Evolutionary conservation across 2,797 vertebrate species (phyloP).

Genomic region (Channallabes apus): DNA sequence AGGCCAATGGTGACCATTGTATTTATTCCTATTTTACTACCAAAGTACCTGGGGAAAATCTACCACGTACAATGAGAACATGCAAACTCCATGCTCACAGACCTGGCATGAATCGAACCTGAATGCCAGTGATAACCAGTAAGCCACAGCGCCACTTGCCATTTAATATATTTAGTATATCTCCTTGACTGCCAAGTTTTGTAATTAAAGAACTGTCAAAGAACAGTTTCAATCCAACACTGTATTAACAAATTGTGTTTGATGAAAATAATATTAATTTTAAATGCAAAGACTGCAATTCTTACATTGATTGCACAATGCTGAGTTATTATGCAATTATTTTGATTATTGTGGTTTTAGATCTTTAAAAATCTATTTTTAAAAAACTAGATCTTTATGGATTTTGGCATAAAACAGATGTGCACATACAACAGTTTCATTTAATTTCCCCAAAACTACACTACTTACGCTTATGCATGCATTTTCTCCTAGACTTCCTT

Average conservation of each 20-base stretch:
- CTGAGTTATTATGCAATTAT: background rate
- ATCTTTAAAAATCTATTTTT: too few relatives aligned
- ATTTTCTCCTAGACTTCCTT: slow-evolving; percentile 34
- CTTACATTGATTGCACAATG: background rate
- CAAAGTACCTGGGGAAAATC: too few relatives aligned
- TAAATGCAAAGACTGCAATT: background rate
- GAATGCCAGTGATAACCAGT: too few relatives aligned
- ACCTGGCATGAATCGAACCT: too few relatives aligned
- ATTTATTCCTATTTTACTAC: too few relatives aligned
- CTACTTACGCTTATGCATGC: background rate
- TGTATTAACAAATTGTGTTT: background rate
- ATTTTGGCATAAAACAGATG: background rate
- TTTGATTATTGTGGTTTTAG: background rate
- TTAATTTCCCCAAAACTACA: background rate
- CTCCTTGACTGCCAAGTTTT: background rate
- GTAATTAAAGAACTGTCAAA: background rate
- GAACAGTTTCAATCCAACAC: background rate
- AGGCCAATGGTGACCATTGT: too few relatives aligned
- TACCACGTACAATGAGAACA: too few relatives aligned
- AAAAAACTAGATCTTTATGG: background rate
- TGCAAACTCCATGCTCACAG: too few relatives aligned
- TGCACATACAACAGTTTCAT: background rate
- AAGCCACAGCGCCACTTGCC: background rate
- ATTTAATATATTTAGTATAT: background rate
- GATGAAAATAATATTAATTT: background rate